These are phyloP conservation scores for Glossosoma conforme DNA, from an alignment of 1,140 invertebrate genomes.

Conservation along the genomic window DNA sequence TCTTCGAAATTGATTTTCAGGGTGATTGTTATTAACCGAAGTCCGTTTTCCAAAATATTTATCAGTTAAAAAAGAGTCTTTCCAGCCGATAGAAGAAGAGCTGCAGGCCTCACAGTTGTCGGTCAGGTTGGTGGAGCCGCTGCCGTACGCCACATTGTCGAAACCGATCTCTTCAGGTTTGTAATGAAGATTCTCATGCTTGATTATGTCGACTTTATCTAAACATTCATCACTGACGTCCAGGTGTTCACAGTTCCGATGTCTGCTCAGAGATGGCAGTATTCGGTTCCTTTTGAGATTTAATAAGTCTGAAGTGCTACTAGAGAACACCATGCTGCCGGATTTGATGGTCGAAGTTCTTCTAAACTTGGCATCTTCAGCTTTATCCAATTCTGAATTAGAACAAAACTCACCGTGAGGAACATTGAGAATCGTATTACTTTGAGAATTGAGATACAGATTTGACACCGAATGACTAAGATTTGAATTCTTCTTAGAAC, in stretches of 20 bases:
- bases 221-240: constrained; percentile 20
- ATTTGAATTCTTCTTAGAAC: constrained; percentile 8
- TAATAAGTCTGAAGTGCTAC: constrained; percentile 39
- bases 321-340: constrained; percentile 34
- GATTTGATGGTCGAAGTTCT: constrained; percentile 10
- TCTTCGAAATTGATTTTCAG: constrained; percentile 3
- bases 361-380: constrained; percentile 4
- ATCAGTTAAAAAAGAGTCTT: constrained; percentile 9
- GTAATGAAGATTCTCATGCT: constrained; percentile 19
- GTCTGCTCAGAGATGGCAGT: constrained; percentile 20
- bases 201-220: constrained; percentile 17
- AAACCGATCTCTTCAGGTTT: constrained; percentile 19
- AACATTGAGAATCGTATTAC: neutral
- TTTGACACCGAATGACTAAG: constrained; percentile 21
- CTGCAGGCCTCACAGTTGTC: neutral
- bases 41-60: constrained; percentile 3
- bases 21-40: constrained; percentile 2
- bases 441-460: constrained; percentile 9
- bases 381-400: constrained; percentile 14
- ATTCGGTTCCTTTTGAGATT: constrained; percentile 36
- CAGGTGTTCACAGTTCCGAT: constrained; percentile 20
- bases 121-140: neutral
- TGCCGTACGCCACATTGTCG: constrained; percentile 11
- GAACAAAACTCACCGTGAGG: constrained; percentile 12
- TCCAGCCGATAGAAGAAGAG: constrained; percentile 10